Evolutionary conservation across 2,888 invertebrate genomes (phyloP).

Genomic region (Coelinius sp.): DNA sequence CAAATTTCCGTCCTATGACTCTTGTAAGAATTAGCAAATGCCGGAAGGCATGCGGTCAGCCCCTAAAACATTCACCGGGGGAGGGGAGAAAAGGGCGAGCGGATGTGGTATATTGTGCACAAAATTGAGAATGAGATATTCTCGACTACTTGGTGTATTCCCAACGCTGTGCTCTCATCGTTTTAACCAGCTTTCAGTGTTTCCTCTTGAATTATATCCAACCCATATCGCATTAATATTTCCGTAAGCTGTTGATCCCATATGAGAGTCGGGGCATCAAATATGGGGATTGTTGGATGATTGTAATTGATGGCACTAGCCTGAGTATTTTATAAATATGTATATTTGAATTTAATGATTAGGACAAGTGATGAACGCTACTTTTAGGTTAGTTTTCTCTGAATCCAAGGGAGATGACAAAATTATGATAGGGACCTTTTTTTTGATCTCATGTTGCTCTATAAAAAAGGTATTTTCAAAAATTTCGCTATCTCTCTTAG

Average conservation of each 20-base stretch:
- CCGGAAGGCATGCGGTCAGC: not conserved
- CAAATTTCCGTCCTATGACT: constrained; percentile 2
- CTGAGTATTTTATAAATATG: not conserved
- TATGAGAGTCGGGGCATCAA: not conserved
- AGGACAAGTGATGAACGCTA: too few relatives aligned
- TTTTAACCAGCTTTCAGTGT: constrained; percentile 14
- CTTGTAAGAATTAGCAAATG: constrained; percentile 39
- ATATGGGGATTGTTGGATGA: not conserved
- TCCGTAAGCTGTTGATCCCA: constrained; percentile 7
- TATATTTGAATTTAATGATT: too few relatives aligned
- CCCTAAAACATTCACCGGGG: not conserved
- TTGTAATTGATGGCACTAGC: not conserved
- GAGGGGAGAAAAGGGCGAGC: not conserved
- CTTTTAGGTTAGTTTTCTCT: too few relatives aligned
- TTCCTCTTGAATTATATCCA: constrained; percentile 13
- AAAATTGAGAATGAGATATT: constrained; percentile 6
- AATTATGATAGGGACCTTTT: too few relatives aligned
- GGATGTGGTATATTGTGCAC: not conserved
- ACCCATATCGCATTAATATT: constrained; percentile 11
- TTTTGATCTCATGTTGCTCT: too few relatives aligned
- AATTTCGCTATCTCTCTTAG: too few relatives aligned
- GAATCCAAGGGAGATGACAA: too few relatives aligned
- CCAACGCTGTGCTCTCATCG: not conserved
- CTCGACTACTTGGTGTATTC: too few relatives aligned
- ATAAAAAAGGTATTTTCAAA: too few relatives aligned